Evolutionary conservation across 2,113 vertebrate species (phyloP), one percentile per base, ranked within the genome.

Genomic region (Leptocoma aspasia): DNA sequence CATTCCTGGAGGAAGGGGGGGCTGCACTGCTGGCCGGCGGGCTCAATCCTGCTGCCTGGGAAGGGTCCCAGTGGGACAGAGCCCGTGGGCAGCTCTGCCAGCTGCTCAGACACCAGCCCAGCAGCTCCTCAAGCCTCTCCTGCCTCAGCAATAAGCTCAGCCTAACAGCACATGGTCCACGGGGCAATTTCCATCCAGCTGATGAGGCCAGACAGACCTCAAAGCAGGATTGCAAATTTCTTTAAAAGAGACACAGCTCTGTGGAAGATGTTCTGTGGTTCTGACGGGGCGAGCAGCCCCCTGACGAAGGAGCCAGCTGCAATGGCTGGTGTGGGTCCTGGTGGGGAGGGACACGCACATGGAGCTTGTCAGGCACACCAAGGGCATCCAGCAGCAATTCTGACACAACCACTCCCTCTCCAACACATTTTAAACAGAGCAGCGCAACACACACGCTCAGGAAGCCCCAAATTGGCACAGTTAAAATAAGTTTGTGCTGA

Each of bases 191-290:
- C 42, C 63, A 26, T 63, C 41, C 42, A 2, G 39, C 70, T 79
- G 63, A 64, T n/a, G 31, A 69, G 69, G 44, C 37, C 15, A 61
- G 86, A 68, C 80, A 65, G 57, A 37, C 45, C 33, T 86, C 90
- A 68, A 50, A 56, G 28, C 22, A 71, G 68, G 42, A 71, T 2
- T 5, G 24, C 21, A 68, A 69, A 93, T 85, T 18, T 18, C 60
- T 82, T 65, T 75, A 72, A 86, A 83, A 91, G 33, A 59, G 39
- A 47, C 33, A 15, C 7, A 26, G 66, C 53, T 39, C 15, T 41
- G 6, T 4, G 30, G 28, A 13, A 45, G 30, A 37, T 5, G 20
- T 16, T 31, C 1, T 1, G 0, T 10, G 37, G 44, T 5, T 41
- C 0, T 4, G 27, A 24, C 1, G 3, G 42, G 20, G 39, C 4